Percentiles rank a stretch among this genome's conserved stretches.
phyloP scores from a whole-genome alignment of 1,140 invertebrate species.

The Babylonia areolata region DNA sequence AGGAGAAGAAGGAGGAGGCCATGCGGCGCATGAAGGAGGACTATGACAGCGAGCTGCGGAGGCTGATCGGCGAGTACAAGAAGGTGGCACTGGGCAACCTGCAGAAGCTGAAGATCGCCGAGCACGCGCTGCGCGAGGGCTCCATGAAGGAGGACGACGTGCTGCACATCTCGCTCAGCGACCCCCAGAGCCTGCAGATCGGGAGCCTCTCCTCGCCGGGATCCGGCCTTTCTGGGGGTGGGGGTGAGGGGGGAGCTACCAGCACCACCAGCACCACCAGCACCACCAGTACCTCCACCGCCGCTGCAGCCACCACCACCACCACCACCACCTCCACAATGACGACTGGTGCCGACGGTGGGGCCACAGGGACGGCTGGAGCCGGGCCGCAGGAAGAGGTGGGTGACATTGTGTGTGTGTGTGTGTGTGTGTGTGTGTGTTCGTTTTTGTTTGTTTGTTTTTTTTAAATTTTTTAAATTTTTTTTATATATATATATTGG shows the following conservation, averaged over 20 bases:
- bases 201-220: slow-evolving; percentile 30
- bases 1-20: slow-evolving; percentile 39
- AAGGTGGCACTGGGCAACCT: slow-evolving; percentile 48
- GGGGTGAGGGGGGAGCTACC: neutral
- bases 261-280: neutral
- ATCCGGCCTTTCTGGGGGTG: neutral
- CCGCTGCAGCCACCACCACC: too few species aligned
- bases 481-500: too few species aligned
- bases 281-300: too few species aligned
- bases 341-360: too few species aligned
- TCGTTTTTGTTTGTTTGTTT: too few species aligned
- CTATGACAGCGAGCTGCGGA: slow-evolving; percentile 42
- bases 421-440: too few species aligned
- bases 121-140: slow-evolving; percentile 37
- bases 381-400: too few species aligned
- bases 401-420: too few species aligned
- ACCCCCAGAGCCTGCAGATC: neutral
- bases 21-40: slow-evolving; percentile 33
- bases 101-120: slow-evolving; percentile 47
- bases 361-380: too few species aligned
- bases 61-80: slow-evolving; percentile 47
- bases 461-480: too few species aligned
- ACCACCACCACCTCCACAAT: too few species aligned
- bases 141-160: slow-evolving; percentile 46
- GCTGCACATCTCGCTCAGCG: slow-evolving; percentile 20